phyloP scores from a whole-genome alignment of 2,113 vertebrate genomes.

The Anolis carolinensis region DNA sequence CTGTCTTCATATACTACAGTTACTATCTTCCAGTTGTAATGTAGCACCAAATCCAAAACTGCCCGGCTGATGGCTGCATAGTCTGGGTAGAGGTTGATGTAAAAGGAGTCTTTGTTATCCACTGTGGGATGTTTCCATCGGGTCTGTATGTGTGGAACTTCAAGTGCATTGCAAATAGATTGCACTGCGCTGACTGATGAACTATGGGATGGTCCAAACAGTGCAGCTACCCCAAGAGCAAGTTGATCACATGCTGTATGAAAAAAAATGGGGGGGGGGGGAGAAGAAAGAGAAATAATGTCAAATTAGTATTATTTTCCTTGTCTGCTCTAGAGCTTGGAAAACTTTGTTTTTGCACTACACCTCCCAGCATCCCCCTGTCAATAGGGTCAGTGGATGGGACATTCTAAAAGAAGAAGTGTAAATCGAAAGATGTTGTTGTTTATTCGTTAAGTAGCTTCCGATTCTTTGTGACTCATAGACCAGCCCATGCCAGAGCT shows the following conservation, averaged over 20 bases:
- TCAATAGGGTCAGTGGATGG: too few species aligned
- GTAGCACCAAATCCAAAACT: conserved; percentile 92
- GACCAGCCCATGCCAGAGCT: too few species aligned
- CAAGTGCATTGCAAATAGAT: conserved; percentile 96
- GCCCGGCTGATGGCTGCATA: conserved; percentile 93
- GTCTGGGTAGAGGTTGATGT: conserved; percentile 96
- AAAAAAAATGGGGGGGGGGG: not conserved
- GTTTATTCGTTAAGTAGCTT: too few species aligned
- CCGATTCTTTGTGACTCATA: too few species aligned
- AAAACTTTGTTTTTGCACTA: too few species aligned
- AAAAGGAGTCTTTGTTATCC: conserved; percentile 94
- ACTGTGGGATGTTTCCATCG: conserved; percentile 95
- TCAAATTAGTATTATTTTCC: rapidly evolving
- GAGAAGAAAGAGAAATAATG: not conserved
- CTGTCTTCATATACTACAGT: conserved; percentile 98
- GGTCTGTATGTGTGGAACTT: conserved; percentile 98
- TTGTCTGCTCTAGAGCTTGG: not conserved
- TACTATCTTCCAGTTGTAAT: conserved; percentile 93
- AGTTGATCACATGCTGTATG: conserved; percentile 92
- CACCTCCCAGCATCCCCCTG: too few species aligned
- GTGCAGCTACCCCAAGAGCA: conserved; percentile 91
- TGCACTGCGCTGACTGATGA: conserved; percentile 96
- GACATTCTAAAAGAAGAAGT: not conserved
- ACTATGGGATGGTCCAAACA: conserved; percentile 95
- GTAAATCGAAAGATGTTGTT: too few species aligned